These are phyloP conservation scores for Pachypeltis micranthus DNA, from an alignment of 1,140 invertebrate genomes.

Conservation along the genomic window DNA sequence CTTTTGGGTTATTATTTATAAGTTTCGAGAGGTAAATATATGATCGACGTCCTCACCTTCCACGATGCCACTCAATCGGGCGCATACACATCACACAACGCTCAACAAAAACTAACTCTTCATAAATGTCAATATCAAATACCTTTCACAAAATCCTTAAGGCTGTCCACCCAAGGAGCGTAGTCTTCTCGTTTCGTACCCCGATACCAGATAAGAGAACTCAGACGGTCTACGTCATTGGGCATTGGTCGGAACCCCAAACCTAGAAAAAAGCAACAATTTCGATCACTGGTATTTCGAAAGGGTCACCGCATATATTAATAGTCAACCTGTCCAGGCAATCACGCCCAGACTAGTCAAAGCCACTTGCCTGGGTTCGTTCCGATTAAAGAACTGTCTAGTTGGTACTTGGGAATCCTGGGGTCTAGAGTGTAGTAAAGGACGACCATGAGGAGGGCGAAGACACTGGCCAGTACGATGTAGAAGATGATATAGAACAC, in stretches of 20 bases:
- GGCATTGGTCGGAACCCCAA: constrained; percentile 85
- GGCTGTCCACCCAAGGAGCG: constrained; percentile 59
- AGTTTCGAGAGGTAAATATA: too few species aligned
- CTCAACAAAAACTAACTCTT: too few species aligned
- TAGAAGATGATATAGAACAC: constrained; percentile 92
- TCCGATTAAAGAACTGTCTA: constrained; percentile 72
- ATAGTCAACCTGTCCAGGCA: too few species aligned
- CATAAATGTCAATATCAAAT: too few species aligned
- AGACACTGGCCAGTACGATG: constrained; percentile 69
- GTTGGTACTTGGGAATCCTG: constrained; percentile 69
- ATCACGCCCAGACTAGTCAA: too few species aligned
- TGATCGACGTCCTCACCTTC: too few species aligned
- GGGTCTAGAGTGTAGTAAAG: constrained; percentile 85
- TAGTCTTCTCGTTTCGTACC: constrained; percentile 59
- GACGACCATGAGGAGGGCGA: constrained; percentile 78
- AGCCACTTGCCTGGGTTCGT: constrained; percentile 66
- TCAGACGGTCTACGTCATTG: constrained; percentile 66
- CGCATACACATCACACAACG: too few species aligned
- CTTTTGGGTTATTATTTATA: constrained; percentile 23
- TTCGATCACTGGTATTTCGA: constrained; percentile 7
- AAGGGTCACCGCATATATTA: too few species aligned
- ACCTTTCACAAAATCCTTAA: constrained; percentile 64
- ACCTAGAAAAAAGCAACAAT: constrained; percentile 41
- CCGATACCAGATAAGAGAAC: constrained; percentile 87
- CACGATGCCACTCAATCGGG: too few species aligned